phyloP scores from a whole-genome alignment of 2,888 invertebrate genomes.

The Galeopsomyia nigrocyanea region DNA sequence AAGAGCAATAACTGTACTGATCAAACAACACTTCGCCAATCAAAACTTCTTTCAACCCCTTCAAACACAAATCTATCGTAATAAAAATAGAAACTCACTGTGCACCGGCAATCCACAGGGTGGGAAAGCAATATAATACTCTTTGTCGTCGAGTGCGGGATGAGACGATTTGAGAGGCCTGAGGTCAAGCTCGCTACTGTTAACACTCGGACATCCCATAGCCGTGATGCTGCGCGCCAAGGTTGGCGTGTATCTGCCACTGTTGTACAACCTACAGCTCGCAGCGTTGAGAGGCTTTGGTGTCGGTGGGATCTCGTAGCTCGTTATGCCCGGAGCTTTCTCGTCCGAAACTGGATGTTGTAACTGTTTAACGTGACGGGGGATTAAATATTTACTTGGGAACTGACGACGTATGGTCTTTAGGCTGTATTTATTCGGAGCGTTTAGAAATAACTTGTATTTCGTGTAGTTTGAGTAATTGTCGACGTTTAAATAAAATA shows the following conservation, averaged over 20 bases:
- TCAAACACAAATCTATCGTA: neutral
- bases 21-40: too few relatives aligned
- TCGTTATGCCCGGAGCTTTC: slow-evolving; percentile 62
- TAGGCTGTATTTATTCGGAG: too few relatives aligned
- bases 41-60: neutral
- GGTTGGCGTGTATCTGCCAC: neutral
- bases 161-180: slow-evolving; percentile 62
- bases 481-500: slow-evolving; percentile 6
- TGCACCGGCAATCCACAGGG: slow-evolving; percentile 71
- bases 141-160: slow-evolving; percentile 61
- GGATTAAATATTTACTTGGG: too few relatives aligned
- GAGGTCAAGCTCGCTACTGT: slow-evolving; percentile 54
- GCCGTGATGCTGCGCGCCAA: slow-evolving; percentile 25
- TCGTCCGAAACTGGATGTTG: slow-evolving; percentile 58
- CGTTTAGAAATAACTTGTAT: neutral
- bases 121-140: slow-evolving; percentile 72
- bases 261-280: neutral
- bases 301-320: slow-evolving; percentile 71
- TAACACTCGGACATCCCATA: slow-evolving; percentile 35
- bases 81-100: slow-evolving; percentile 61
- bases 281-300: slow-evolving; percentile 69
- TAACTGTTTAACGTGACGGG: slow-evolving; percentile 44
- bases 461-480: neutral
- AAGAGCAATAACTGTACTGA: too few relatives aligned
- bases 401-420: too few relatives aligned